Evolutionary conservation across 35 echinoderm and acorn worm species (phyloP), one percentile per base, ranked within the genome.

Genomic region (Heliocidaris tuberculata): DNA sequence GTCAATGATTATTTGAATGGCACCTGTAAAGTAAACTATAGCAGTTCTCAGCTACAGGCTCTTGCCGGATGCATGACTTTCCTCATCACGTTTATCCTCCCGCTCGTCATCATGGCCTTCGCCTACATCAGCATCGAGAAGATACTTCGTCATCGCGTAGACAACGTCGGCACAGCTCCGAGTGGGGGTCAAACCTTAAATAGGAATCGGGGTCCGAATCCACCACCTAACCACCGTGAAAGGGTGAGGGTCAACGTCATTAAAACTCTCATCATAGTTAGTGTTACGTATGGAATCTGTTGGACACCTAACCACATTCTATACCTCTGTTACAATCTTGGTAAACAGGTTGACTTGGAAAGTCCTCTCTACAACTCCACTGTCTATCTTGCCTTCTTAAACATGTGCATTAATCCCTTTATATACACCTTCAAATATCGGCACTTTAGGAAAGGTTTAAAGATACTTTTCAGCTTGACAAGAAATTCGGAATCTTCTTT

Each of bases 401-500:
- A 96, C 60, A 88, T 96, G 85, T 88, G 95, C 48, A 92, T 96
- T 10, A 96, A 96, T 92, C 95, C 95, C 12, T 89, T 96, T 24
- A 94, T 96, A 10, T 96, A 96, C 48, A 93, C 95, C 30, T 90
- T 96, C 17, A 94, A 96, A 42, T 96, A 96, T 59, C 86, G 94
- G 35, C 95, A 92, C 48, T 96, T 96, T 85, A 93, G 93, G 9
- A 50, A 96, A 61, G 94, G 95, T 9, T 4, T 96, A 0, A 93
- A n/a, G 50, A 47, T 9, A 11, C 47, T 96, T 27, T 94, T 96
- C 32, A 7, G 65, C 7, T 78, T 78, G 65, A n/a, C 27, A n/a
- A 5, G 17, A 24, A n/a, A n/a, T 27, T 27, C 65, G 19, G 65
- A 78, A 78, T 6, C 65, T 21, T 19, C 21, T 21, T 19, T 24